Percentiles rank a stretch among this genome's conserved stretches.
phyloP scores from a whole-genome alignment of 2,888 invertebrate species.

The Cataglyphis albicans region DNA sequence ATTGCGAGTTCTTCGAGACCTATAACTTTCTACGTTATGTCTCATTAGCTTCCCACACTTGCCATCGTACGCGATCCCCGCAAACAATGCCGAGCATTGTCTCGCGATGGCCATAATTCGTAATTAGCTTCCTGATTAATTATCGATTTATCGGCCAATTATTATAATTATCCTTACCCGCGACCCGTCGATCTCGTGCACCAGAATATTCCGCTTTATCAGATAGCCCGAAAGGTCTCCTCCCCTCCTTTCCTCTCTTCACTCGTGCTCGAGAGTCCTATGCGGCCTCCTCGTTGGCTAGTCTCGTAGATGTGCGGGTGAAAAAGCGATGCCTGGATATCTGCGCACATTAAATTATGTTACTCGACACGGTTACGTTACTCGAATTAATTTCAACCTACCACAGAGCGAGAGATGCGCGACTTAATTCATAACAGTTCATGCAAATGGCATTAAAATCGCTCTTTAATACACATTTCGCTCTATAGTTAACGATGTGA shows the following conservation, averaged over 20 bases:
- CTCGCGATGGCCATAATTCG: conserved; percentile 80
- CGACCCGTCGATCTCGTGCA: conserved; percentile 64
- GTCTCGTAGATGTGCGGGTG: conserved; percentile 19
- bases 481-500: conserved; percentile 1
- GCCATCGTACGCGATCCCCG: conserved; percentile 66
- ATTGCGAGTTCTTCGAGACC: conserved; percentile 67
- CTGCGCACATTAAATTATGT: conserved; percentile 12
- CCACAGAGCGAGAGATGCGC: conserved; percentile 3
- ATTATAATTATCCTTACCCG: conserved; percentile 79
- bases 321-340: background rate
- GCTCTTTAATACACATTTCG: background rate
- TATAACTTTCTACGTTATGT: conserved; percentile 79
- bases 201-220: conserved; percentile 62
- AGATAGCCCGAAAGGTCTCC: conserved; percentile 66
- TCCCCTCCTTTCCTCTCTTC: conserved; percentile 43
- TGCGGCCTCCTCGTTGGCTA: background rate
- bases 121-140: conserved; percentile 84
- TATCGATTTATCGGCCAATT: conserved; percentile 84
- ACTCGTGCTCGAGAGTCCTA: conserved; percentile 34
- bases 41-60: conserved; percentile 83
- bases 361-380: background rate
- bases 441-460: conserved; percentile 21
- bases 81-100: conserved; percentile 82
- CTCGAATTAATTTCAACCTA: conserved; percentile 23
- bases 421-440: background rate